Evolutionary conservation across 2,888 invertebrate genomes (phyloP), one percentile per base, ranked within the genome.

Genomic region (Shargacucullia verbasci): DNA sequence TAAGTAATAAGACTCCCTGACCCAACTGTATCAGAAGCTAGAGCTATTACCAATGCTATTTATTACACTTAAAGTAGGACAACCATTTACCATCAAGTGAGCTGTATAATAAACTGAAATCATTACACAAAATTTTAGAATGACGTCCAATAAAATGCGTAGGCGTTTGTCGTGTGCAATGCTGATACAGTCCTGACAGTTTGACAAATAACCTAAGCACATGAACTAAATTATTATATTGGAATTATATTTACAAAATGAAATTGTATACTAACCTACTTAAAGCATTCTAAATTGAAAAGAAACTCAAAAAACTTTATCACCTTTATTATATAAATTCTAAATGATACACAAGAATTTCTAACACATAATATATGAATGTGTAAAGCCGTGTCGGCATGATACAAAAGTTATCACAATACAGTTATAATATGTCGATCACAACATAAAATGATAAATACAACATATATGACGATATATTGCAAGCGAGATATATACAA

Each of bases 381-480:
- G 70, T 76, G 71, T 75, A 75, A 76, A 78, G 74, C 76, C 75
- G 63, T 65, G 60, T 71, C 58, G 76, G 78, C 73, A 53, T 68
- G 71, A 69, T 70, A 76, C 70, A 84, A 79, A 80, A 83, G 86
- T 91, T 91, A 92, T 91, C 91, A 92, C 92, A 92, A 89, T 85
- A 86, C 77, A 83, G 83, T 29, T 29, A 77, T 80, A 86, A 41
- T 61, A 57, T 63, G 83, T 85, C 73, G 85, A 88, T 88, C 88
- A 91, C 91, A 89, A 92, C 90, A 91, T 83, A 84, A 54, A 84
- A 87, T 86, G 85, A 84, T 82, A 85, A 83, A 83, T 83, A 87
- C 79, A 87, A 88, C 85, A 86, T 79, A 75, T 45, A 66, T 76
- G 73, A 80, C 67, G 66, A 81, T 83, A 75, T 75, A 62, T 29